Evolutionary conservation across 2,797 vertebrate genomes (phyloP), one percentile per base, ranked within the genome.

Genomic region (Crocidura indochinensis): DNA sequence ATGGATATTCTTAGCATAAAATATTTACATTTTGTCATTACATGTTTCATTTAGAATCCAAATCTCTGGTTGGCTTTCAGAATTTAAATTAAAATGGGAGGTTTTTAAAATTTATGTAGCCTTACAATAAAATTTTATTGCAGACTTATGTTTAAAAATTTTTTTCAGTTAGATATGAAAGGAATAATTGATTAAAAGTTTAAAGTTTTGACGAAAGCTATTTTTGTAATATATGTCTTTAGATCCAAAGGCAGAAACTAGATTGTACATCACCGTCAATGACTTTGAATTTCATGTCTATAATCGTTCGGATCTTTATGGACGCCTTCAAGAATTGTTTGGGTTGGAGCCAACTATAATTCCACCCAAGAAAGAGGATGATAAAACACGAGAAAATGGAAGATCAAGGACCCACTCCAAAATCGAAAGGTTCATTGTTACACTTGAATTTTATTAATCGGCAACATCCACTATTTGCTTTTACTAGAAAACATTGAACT

Each of bases 281-380:
- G 99, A 99, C 94, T 99, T 99, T 91, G 99, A 99, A 97, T 99
- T 99, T 96, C 99, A 99, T 3, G 99, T 99, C 73, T 99, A 99
- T 97, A 99, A 99, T 96, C 99, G 99, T 78, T 99, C 99, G 11
- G 98, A 98, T 97, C 98, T 99, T 91, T 99, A 99, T 78, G 98
- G 98, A 69, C 98, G 97, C 44, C 98, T 99, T 91, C 99, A 99
- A 95, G 98, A 99, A 96, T 98, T 98, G n/a, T 99, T 99, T 92
- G 99, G 99, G 95, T 98, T 99, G 95, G 99, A 99, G 67, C 98
- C 99, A 92, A 99, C 99, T 8, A 98, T 99, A 88, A 97, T 98
- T 95, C 98, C 98, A 67, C 96, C 98, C 73, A 98, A 98, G 94
- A 99, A 98, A 96, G 99, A 99, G 60, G 98, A 98, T 80, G 99